Evolutionary conservation across 2,888 invertebrate species (phyloP).

Genomic region (Drosophila seclusa): DNA sequence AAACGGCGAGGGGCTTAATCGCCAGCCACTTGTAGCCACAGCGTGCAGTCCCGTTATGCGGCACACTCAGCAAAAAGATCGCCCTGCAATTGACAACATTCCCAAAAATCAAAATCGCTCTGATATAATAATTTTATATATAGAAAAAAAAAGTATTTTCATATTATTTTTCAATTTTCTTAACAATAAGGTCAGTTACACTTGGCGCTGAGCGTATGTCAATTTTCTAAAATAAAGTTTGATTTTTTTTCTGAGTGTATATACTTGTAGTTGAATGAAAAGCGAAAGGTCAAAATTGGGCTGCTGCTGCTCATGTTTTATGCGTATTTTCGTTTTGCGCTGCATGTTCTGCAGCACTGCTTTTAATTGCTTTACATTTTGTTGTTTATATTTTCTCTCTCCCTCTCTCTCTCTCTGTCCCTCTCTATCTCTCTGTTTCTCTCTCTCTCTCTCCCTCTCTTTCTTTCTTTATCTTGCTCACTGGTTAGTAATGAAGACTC

Average conservation of each 20-base stretch:
- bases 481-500: slow-evolving; percentile 72
- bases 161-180: neutral
- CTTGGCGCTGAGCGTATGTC: neutral
- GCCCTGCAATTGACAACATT: neutral
- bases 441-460: neutral
- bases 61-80: neutral
- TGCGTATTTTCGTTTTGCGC: slow-evolving; percentile 73
- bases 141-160: neutral
- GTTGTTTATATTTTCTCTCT: slow-evolving; percentile 62
- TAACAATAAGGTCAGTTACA: neutral
- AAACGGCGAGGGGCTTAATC: slow-evolving; percentile 13
- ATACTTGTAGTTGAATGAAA: slow-evolving; percentile 19
- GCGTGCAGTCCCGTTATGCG: slow-evolving; percentile 59
- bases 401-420: neutral
- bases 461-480: neutral
- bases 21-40: slow-evolving; percentile 75
- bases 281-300: slow-evolving; percentile 73
- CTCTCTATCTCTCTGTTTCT: too few species aligned
- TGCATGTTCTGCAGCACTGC: slow-evolving; percentile 69
- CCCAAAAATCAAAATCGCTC: neutral
- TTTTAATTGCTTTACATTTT: slow-evolving; percentile 82
- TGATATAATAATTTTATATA: too few species aligned
- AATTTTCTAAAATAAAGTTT: neutral
- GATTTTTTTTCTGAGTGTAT: neutral
- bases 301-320: slow-evolving; percentile 73